Percentiles rank a stretch among this genome's conserved stretches.
Evolutionary conservation across 2,888 invertebrate species (phyloP).

Genomic region (Noctua pronuba): DNA sequence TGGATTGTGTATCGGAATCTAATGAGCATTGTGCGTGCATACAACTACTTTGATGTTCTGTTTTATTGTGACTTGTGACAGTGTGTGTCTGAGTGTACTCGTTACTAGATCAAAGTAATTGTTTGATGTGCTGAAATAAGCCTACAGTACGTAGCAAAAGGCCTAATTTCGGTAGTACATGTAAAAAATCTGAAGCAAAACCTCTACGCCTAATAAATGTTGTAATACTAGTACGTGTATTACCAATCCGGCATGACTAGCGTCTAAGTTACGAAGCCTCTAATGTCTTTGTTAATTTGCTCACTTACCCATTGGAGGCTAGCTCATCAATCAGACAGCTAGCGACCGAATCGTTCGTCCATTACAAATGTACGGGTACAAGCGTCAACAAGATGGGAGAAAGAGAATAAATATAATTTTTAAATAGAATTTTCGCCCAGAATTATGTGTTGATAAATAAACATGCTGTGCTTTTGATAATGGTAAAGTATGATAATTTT

Average conservation of each 20-base stretch:
- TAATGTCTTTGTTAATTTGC: conserved; percentile 77
- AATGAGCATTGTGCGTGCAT: conserved; percentile 73
- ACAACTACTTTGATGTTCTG: conserved; percentile 71
- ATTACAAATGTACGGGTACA: conserved; percentile 85
- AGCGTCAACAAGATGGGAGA: conserved; percentile 87
- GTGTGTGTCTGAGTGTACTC: conserved; percentile 52
- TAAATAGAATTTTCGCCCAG: conserved; percentile 81
- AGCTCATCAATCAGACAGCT: conserved; percentile 97
- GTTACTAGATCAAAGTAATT: conserved; percentile 71
- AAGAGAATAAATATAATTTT: conserved; percentile 85
- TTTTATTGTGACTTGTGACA: conserved; percentile 50
- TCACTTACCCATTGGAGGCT: conserved; percentile 95
- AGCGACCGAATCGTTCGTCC: conserved; percentile 84
- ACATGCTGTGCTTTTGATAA: conserved; percentile 86
- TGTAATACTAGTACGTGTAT: conserved; percentile 57
- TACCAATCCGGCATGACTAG: conserved; percentile 68
- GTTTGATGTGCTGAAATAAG: conserved; percentile 59
- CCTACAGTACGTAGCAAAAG: conserved; percentile 51
- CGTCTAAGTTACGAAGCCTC: conserved; percentile 83
- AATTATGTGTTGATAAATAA: conserved; percentile 77
- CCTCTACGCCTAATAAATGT: conserved; percentile 60
- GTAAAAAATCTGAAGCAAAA: conserved; percentile 61
- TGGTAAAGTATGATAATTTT: conserved; percentile 47
- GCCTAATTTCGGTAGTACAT: conserved; percentile 39
- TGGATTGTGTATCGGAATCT: conserved; percentile 60